Evolutionary conservation across 2,888 invertebrate species (phyloP).

Genomic region (Tinea pellionella): DNA sequence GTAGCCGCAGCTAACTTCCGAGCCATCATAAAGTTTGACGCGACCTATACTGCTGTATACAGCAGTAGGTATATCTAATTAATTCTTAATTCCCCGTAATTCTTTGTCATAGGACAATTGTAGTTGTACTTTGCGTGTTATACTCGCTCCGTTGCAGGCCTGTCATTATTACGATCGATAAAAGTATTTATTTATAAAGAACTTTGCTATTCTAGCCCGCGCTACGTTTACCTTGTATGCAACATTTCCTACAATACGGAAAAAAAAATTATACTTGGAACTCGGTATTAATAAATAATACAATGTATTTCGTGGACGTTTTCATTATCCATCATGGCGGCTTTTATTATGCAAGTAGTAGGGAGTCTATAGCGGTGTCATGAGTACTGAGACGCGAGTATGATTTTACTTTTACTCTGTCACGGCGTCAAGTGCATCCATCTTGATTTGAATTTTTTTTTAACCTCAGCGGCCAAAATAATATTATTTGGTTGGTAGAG

Average conservation of each 20-base stretch:
- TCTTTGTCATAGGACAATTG: background rate
- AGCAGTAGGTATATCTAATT: too few relatives aligned
- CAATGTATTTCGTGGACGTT: background rate
- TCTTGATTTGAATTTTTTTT: too few relatives aligned
- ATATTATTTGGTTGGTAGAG: too few relatives aligned
- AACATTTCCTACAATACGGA: background rate
- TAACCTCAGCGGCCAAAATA: too few relatives aligned
- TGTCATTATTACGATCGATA: slow-evolving; percentile 32
- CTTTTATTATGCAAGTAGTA: too few relatives aligned
- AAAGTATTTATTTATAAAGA: slow-evolving; percentile 41
- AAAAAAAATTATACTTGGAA: background rate
- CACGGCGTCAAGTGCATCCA: too few relatives aligned
- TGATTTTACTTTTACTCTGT: too few relatives aligned
- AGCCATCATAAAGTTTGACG: too few relatives aligned
- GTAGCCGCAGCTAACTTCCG: too few relatives aligned
- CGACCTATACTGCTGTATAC: too few relatives aligned
- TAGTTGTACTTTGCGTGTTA: background rate
- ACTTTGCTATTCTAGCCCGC: background rate
- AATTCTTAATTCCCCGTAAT: background rate
- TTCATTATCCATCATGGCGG: background rate
- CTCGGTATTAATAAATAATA: background rate
- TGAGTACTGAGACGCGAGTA: too few relatives aligned
- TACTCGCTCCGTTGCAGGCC: background rate
- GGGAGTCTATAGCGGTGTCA: too few relatives aligned
- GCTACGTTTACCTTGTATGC: background rate